Base-by-base conservation (phyloP, 2,113 vertebrate genomes). In the Morone chrysops region DNA sequence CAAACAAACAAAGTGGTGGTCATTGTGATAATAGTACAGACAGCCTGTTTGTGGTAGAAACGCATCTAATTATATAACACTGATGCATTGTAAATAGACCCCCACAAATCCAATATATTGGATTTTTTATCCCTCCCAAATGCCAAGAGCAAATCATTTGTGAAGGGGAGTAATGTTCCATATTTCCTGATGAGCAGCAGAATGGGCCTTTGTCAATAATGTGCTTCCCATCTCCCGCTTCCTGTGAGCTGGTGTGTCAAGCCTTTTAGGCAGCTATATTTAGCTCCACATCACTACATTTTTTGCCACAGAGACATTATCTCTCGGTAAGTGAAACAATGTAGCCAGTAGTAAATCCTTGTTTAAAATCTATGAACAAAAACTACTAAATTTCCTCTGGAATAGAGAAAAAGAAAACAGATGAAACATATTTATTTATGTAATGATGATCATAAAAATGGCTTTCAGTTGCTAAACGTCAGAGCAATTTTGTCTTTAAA, bases 241-340 rank as follows among this genome's bases (percentile, higher is more conserved):
- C 83, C 86, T 89, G 82, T 76, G 80, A 92, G 81, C 86, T 89
- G 84, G 73, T 71, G 86, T 83, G 87, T 89, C 86, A 88, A 91
- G 83, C 78, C 84, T 93, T 93, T 93, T 86, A 88, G 86, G 81
- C 22, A 14, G 81, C 87, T 92, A 92, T 89, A 91, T 93, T 90
- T 94, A 91, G 90, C 85, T 81, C 50, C 47, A 85, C 48, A 17
- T 84, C 75, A 75, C 78, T 72, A 54, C 53, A 54, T 75, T 84
- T 83, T 85, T 85, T 78, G 65, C 65, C 78, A 83, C 60, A 76
- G 70, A 84, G 74, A 81, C 77, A 83, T 70, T 84, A 78, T 79
- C 70, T 88, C 62, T 61, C 31, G 36, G 65, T 87, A 80, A 85
- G 75, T 59, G 71, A 85, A 70, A 85, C 76, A 68, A 63, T 12